Percentiles rank a stretch among this genome's conserved stretches.
These are phyloP conservation scores for Hystrix brachyura DNA, from an alignment of 2,113 vertebrate species.

Conservation along the genomic window DNA sequence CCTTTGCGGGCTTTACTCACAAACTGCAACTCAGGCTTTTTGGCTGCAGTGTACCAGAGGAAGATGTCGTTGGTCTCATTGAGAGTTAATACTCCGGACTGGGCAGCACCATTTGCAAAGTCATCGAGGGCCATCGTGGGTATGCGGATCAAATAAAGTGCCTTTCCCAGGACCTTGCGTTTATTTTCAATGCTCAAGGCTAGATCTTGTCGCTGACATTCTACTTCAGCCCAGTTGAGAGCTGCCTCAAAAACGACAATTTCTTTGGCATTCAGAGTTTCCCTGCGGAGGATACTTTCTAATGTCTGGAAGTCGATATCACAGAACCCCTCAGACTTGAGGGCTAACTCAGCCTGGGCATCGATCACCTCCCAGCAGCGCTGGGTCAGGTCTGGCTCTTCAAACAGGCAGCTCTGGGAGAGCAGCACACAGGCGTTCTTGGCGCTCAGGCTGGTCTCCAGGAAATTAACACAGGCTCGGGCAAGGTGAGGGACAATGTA, in stretches of 20 bases:
- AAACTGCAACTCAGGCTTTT: slow-evolving; percentile 96
- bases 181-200: slow-evolving; percentile 95
- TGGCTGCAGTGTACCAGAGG: slow-evolving; percentile 98
- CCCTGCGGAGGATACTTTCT: slow-evolving; percentile 97
- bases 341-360: slow-evolving; percentile 96
- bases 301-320: slow-evolving; percentile 98
- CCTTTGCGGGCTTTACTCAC: slow-evolving; percentile 95
- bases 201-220: slow-evolving; percentile 96
- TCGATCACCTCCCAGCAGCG: slow-evolving; percentile 99
- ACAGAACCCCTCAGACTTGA: slow-evolving; percentile 98
- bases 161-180: slow-evolving; percentile 96
- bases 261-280: slow-evolving; percentile 99
- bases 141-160: slow-evolving; percentile 96
- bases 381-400: slow-evolving; percentile 98
- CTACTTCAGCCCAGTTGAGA: slow-evolving; percentile 97
- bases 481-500: slow-evolving; percentile 99
- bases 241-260: slow-evolving; percentile 98
- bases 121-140: slow-evolving; percentile 98
- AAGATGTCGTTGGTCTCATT: slow-evolving; percentile 99
- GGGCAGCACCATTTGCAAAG: slow-evolving; percentile 97
- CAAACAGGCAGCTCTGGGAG: slow-evolving; percentile 98
- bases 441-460: slow-evolving; percentile 97
- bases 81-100: slow-evolving; percentile 96
- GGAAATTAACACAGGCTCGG: slow-evolving; percentile 97
- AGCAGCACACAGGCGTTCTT: slow-evolving; percentile 98